phyloP scores from a whole-genome alignment of 35 echinoderm and acorn worm species.

The Ptychodera flava region DNA sequence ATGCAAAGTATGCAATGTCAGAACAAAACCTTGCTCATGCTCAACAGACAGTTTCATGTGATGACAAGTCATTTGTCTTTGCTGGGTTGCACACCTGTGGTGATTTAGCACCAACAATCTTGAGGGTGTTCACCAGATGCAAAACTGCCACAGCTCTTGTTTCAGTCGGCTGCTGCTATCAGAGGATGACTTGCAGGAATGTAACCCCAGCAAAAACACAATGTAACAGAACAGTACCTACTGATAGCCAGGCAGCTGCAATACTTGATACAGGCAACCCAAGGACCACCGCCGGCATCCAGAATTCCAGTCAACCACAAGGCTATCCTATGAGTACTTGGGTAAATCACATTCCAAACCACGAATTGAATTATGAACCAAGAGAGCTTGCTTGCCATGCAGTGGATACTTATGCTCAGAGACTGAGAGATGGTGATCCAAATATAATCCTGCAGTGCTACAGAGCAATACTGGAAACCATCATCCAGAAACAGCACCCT shows the following conservation, averaged over 20 bases:
- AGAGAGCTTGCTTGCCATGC: slow-evolving; percentile 82
- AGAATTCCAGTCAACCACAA: neutral
- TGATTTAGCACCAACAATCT: slow-evolving; percentile 75
- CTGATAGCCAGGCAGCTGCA: neutral
- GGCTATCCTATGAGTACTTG: slow-evolving; percentile 79
- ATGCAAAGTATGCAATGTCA: neutral
- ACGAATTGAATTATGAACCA: slow-evolving; percentile 48
- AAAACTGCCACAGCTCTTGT: slow-evolving; percentile 40
- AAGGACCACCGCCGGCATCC: neutral
- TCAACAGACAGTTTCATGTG: neutral
- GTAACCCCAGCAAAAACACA: neutral
- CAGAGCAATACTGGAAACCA: slow-evolving; percentile 57
- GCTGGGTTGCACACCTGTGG: slow-evolving; percentile 80
- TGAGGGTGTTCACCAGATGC: slow-evolving; percentile 64
- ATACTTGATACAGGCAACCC: neutral
- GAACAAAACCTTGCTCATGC: neutral
- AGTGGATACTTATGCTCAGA: slow-evolving; percentile 53
- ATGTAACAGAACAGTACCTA: neutral
- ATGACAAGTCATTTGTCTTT: slow-evolving; percentile 38
- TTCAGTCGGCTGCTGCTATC: slow-evolving; percentile 70
- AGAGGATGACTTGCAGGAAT: slow-evolving; percentile 56
- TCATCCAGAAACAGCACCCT: slow-evolving; percentile 49
- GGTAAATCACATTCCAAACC: slow-evolving; percentile 21
- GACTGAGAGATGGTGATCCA: slow-evolving; percentile 57
- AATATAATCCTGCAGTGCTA: slow-evolving; percentile 65